These are phyloP conservation scores for Palaemon carinicauda DNA, from an alignment of 1,140 invertebrate species.

Conservation along the genomic window DNA sequence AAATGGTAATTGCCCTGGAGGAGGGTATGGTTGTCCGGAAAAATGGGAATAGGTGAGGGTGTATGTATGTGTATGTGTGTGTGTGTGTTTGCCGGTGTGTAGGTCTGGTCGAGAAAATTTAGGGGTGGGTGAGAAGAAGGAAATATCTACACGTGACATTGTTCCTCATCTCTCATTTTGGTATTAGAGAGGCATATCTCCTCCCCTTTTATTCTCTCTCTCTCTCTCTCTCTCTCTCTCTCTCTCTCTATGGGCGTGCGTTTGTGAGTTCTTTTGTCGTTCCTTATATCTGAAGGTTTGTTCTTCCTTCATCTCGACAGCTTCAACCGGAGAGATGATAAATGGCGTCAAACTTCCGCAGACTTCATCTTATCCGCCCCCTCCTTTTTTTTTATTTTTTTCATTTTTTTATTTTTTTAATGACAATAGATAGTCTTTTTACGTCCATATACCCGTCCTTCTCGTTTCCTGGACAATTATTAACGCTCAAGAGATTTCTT, in stretches of 20 bases:
- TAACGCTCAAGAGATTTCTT: too few relatives aligned
- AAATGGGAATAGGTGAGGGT: neutral
- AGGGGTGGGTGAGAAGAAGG: neutral
- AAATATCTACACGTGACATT: neutral
- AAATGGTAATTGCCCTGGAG: too few relatives aligned
- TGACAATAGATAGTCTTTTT: too few relatives aligned
- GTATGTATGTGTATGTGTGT: neutral
- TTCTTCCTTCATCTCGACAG: neutral
- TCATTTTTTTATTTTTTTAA: too few relatives aligned
- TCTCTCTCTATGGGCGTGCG: neutral
- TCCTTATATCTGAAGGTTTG: neutral
- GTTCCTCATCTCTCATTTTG: neutral
- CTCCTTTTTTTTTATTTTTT: neutral
- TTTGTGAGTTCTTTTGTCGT: neutral
- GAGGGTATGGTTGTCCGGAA: too few relatives aligned
- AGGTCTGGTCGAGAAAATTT: neutral
- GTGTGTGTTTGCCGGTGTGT: too few relatives aligned
- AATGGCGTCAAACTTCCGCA: neutral
- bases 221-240: too few relatives aligned
- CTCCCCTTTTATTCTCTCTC: too few relatives aligned
- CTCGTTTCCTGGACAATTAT: too few relatives aligned
- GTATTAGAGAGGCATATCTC: too few relatives aligned
- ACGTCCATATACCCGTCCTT: too few relatives aligned
- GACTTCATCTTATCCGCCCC: neutral
- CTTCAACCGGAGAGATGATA: neutral